These are phyloP conservation scores for Antennarius maculatus DNA, from an alignment of 2,797 vertebrate genomes.

Conservation along the genomic window DNA sequence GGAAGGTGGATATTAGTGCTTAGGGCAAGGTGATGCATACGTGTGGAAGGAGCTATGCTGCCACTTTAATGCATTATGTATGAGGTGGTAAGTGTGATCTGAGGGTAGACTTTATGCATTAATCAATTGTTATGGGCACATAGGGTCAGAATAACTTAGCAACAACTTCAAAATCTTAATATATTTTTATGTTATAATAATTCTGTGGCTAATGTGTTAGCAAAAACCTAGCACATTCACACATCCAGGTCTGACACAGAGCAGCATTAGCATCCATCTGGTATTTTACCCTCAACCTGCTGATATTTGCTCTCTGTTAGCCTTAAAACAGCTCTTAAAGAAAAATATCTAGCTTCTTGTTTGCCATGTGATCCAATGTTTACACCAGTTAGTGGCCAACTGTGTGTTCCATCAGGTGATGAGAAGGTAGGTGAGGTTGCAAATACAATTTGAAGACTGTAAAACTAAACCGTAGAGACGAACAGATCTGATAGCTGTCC, in stretches of 20 bases:
- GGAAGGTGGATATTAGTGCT: not conserved
- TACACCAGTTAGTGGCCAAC: not conserved
- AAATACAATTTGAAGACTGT: no score
- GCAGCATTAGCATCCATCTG: not conserved
- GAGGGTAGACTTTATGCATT: not conserved
- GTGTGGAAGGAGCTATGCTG: not conserved
- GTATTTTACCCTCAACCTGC: no score
- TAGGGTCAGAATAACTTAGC: not conserved
- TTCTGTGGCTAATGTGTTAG: not conserved
- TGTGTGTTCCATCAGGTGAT: not conserved
- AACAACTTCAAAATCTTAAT: not conserved
- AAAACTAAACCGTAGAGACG: slow-evolving; percentile 2
- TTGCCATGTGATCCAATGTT: not conserved
- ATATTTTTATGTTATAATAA: not conserved
- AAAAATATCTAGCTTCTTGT: not conserved
- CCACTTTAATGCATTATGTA: not conserved
- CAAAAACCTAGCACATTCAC: not conserved
- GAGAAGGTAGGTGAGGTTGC: not conserved
- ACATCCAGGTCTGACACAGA: not conserved
- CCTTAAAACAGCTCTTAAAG: no score
- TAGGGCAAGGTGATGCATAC: not conserved
- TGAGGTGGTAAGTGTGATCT: slow-evolving; percentile 1
- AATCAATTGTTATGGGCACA: not conserved
- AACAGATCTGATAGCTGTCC: not conserved
- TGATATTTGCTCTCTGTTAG: no score